phyloP scores from a whole-genome alignment of 2,113 vertebrate genomes.

The Aleadryas rufinucha region DNA sequence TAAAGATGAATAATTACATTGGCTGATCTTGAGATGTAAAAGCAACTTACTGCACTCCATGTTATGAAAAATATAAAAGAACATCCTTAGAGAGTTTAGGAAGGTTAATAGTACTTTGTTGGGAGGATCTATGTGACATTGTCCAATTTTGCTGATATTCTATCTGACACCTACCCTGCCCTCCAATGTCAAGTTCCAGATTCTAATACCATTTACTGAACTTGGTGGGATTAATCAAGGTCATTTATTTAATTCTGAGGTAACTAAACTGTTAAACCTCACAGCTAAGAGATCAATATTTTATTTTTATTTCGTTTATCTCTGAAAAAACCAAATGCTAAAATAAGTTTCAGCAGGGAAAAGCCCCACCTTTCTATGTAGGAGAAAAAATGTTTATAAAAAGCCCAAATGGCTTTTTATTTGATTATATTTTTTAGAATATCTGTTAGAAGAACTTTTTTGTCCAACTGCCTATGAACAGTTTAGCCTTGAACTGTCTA shows the following conservation, averaged over 20 bases:
- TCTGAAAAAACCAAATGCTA: neutral
- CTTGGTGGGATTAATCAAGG: neutral
- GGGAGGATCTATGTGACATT: neutral
- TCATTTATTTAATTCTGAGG: neutral
- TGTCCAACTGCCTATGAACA: neutral
- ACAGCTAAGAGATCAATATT: neutral
- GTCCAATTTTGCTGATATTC: neutral
- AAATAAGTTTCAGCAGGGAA: neutral
- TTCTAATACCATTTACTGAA: neutral
- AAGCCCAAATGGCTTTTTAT: neutral
- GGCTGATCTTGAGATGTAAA: neutral
- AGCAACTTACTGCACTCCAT: neutral
- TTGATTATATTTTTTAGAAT: neutral
- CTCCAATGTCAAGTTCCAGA: neutral
- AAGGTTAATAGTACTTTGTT: neutral
- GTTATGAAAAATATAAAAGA: neutral
- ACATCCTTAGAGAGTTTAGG: neutral
- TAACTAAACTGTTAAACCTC: neutral
- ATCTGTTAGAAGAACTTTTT: neutral
- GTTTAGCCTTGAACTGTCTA: neutral
- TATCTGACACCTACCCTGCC: neutral
- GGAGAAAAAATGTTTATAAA: neutral
- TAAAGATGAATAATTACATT: neutral
- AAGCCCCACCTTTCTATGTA: accelerated
- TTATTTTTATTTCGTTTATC: neutral